These are phyloP conservation scores for Leptopilina clavipes DNA, from an alignment of 1,140 invertebrate genomes.

Conservation along the genomic window DNA sequence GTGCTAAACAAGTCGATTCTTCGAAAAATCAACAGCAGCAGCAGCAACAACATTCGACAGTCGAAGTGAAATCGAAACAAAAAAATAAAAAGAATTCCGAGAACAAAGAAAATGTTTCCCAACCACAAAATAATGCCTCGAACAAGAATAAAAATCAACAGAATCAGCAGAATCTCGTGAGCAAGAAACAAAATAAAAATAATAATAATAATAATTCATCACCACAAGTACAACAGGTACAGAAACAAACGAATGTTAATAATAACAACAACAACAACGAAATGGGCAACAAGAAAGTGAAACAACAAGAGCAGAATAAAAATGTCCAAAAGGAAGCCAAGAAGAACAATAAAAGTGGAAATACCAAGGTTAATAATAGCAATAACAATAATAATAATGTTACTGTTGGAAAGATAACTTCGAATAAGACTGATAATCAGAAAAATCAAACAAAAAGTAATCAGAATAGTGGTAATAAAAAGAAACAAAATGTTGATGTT, in stretches of 20 bases:
- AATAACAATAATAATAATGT: slow-evolving; percentile 50
- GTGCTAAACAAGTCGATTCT: slow-evolving; percentile 57
- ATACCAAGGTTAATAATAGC: slow-evolving; percentile 52
- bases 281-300: slow-evolving; percentile 52
- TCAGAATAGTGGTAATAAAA: slow-evolving; percentile 45
- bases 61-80: slow-evolving; percentile 60
- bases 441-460: slow-evolving; percentile 45
- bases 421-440: slow-evolving; percentile 49
- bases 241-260: slow-evolving; percentile 53
- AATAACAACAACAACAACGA: slow-evolving; percentile 38
- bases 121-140: slow-evolving; percentile 48
- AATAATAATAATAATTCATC: slow-evolving; percentile 52
- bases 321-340: slow-evolving; percentile 52
- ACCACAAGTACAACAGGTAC: slow-evolving; percentile 48
- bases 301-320: slow-evolving; percentile 54
- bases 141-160: slow-evolving; percentile 49
- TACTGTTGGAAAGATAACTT: slow-evolving; percentile 42
- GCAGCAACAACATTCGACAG: slow-evolving; percentile 45
- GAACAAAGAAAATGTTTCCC: slow-evolving; percentile 67
- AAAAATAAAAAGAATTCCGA: slow-evolving; percentile 70
- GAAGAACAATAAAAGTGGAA: slow-evolving; percentile 55
- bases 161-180: slow-evolving; percentile 47
- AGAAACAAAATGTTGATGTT: slow-evolving; percentile 42
- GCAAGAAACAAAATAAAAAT: slow-evolving; percentile 59
- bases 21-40: slow-evolving; percentile 49